These are phyloP conservation scores for Zapornia atra DNA, from an alignment of 2,113 vertebrate species.

Conservation along the genomic window DNA sequence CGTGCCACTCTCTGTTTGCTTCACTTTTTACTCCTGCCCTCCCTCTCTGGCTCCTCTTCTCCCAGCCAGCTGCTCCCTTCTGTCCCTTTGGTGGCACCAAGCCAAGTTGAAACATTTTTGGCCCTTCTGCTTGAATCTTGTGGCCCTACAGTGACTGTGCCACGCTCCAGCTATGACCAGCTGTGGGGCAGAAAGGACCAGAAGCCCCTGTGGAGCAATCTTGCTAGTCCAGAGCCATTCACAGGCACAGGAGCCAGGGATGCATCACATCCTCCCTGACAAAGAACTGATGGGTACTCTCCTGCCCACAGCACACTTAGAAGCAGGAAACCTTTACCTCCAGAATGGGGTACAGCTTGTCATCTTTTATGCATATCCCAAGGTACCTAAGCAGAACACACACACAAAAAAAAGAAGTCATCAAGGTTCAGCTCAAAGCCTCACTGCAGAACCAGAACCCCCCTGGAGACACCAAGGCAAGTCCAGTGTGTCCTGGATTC, in stretches of 20 bases:
- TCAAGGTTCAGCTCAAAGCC: neutral
- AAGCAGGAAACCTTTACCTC: slow-evolving; percentile 75
- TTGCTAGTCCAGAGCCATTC: neutral
- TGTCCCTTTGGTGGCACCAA: neutral
- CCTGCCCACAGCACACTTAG: neutral
- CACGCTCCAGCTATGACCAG: neutral
- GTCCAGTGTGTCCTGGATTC: neutral
- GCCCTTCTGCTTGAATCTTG: neutral
- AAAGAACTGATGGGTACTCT: neutral
- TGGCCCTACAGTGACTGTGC: neutral
- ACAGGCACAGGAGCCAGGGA: neutral
- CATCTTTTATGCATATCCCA: slow-evolving; percentile 88
- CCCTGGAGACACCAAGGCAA: neutral
- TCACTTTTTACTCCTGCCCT: neutral
- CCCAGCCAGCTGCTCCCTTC: neutral
- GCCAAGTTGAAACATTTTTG: neutral
- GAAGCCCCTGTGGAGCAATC: neutral
- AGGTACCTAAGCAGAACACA: slow-evolving; percentile 79
- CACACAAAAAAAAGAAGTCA: neutral
- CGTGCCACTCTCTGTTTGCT: neutral
- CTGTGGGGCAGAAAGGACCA: neutral
- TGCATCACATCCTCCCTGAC: neutral
- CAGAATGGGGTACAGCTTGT: slow-evolving; percentile 88
- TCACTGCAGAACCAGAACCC: neutral
- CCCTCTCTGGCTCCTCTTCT: neutral